These are phyloP conservation scores for Egretta garzetta DNA, from an alignment of 2,113 vertebrate genomes.

Conservation along the genomic window DNA sequence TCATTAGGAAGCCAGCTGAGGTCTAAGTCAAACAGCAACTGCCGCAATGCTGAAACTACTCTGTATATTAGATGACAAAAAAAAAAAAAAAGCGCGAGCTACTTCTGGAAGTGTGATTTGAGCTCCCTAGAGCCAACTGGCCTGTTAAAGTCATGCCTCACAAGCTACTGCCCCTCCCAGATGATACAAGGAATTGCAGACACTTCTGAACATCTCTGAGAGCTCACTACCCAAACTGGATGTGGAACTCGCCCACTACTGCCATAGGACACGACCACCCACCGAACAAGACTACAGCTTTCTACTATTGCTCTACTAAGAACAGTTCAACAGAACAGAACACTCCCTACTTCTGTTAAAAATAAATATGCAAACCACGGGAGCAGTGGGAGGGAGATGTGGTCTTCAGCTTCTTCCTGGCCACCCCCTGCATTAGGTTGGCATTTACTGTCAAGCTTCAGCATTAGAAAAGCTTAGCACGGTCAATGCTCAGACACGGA, in stretches of 20 bases:
- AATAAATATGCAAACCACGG: accelerated
- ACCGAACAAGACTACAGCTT: background rate
- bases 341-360: background rate
- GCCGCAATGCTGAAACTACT: background rate
- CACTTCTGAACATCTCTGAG: background rate
- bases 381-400: background rate
- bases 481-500: background rate
- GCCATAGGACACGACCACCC: background rate
- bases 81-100: background rate
- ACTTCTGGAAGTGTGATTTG: background rate
- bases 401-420: background rate
- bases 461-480: background rate
- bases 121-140: background rate
- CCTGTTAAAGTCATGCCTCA: background rate
- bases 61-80: background rate
- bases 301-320: background rate
- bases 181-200: accelerated
- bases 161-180: background rate
- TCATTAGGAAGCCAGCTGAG: background rate
- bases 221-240: background rate
- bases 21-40: background rate
- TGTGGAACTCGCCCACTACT: accelerated
- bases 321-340: background rate
- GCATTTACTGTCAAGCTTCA: background rate
- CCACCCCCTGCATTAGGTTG: background rate